Conservation (phyloP, 2,797 vertebrate genomes). For the Poeciliopsis presidionis region DNA sequence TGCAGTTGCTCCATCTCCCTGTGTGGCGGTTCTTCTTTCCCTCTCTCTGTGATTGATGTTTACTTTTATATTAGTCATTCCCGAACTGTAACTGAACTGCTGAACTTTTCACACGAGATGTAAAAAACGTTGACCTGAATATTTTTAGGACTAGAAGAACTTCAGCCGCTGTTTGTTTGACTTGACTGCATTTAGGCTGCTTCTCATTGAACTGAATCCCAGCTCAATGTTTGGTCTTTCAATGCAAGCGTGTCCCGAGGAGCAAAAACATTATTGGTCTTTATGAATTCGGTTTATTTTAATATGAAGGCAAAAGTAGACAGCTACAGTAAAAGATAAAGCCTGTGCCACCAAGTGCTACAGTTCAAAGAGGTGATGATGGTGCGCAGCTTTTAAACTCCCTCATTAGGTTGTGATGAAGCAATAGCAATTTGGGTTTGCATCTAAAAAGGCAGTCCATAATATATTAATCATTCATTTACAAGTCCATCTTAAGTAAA, state of each 20-base stretch:
- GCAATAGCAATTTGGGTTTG: not conserved
- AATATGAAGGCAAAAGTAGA: not conserved
- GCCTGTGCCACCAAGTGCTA: not conserved
- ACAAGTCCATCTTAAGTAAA: not conserved
- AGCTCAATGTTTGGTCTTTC: conserved; percentile 5
- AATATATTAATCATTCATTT: not conserved
- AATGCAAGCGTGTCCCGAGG: not conserved
- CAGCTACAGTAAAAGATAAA: not conserved
- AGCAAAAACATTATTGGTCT: not conserved
- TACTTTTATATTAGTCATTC: not conserved
- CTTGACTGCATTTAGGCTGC: not conserved
- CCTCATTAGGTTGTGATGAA: not conserved
- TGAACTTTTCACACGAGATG: conserved; percentile 1
- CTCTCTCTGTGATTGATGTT: not conserved
- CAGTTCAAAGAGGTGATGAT: not conserved
- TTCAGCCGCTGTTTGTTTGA: not conserved
- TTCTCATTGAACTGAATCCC: not conserved
- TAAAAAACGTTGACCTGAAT: conserved; percentile 7
- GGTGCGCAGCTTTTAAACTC: not conserved
- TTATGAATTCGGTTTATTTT: not conserved
- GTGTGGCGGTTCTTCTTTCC: not conserved
- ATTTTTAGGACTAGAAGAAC: not conserved
- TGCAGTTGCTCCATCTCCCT: conserved; percentile 14
- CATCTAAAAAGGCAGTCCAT: not conserved
- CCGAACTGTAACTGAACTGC: not conserved